phyloP scores from a whole-genome alignment of 2,113 vertebrate species.

The Leuciscus idus region DNA sequence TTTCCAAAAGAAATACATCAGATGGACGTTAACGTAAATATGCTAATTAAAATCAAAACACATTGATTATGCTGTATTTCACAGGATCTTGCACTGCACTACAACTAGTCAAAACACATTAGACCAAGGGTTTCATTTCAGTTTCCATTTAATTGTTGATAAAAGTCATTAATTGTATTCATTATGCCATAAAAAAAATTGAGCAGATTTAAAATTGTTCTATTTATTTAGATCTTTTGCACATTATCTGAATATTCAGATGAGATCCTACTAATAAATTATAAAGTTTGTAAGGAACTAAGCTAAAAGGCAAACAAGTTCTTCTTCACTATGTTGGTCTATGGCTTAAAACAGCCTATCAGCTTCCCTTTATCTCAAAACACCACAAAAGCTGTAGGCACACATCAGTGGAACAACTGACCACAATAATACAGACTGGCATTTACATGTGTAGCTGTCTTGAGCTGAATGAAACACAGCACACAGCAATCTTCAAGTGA shows the following conservation, averaged over 20 bases:
- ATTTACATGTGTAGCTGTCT: slow-evolving; percentile 24
- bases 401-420: not conserved
- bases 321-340: not conserved
- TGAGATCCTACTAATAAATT: not conserved
- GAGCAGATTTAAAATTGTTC: not conserved
- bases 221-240: not conserved
- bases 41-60: not conserved
- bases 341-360: not conserved
- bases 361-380: not conserved
- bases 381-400: not conserved
- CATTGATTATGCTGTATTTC: not conserved
- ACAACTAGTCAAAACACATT: not conserved
- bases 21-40: not conserved
- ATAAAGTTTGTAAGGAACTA: not conserved
- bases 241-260: not conserved
- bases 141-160: not conserved
- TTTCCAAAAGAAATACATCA: not conserved
- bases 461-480: not conserved
- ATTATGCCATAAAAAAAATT: not conserved
- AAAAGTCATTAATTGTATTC: not conserved
- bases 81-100: not conserved
- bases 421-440: not conserved
- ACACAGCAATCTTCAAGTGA: not conserved
- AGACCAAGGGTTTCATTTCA: not conserved
- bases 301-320: not conserved